These are phyloP conservation scores for Istiophorus platypterus DNA, from an alignment of 2,113 vertebrate genomes.

Conservation along the genomic window DNA sequence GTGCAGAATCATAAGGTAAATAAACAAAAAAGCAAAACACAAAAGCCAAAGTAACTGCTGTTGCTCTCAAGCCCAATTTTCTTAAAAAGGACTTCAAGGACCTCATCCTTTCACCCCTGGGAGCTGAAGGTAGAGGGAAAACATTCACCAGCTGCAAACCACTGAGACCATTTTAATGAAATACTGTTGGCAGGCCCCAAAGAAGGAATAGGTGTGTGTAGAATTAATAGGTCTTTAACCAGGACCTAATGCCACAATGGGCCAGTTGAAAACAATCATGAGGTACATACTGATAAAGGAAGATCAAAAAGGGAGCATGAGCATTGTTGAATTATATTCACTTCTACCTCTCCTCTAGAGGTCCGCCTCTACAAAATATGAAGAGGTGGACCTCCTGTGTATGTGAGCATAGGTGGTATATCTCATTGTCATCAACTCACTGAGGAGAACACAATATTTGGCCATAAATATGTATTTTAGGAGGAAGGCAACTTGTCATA, in stretches of 20 bases:
- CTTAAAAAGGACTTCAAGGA: conserved; percentile 61
- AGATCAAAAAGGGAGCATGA: conserved; percentile 22
- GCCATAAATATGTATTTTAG: conserved; percentile 21
- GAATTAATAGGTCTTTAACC: conserved; percentile 68
- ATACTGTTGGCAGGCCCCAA: conserved; percentile 54
- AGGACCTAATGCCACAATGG: conserved; percentile 36
- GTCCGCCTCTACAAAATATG: neutral
- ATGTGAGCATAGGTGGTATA: neutral
- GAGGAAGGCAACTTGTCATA: neutral
- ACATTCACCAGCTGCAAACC: conserved; percentile 47
- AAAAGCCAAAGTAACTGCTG: conserved; percentile 52
- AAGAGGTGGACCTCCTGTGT: neutral
- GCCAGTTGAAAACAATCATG: conserved; percentile 33
- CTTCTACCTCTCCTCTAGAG: neutral
- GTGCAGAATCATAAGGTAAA: conserved; percentile 33
- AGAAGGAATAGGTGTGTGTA: conserved; percentile 31
- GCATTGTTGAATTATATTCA: conserved; percentile 10
- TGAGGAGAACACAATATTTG: conserved; percentile 1
- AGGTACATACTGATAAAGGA: conserved; percentile 52
- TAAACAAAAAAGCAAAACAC: conserved; percentile 53
- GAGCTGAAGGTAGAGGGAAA: conserved; percentile 39
- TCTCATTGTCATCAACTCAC: neutral
- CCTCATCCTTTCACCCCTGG: conserved; percentile 29
- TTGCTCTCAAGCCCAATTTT: conserved; percentile 57
- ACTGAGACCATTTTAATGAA: conserved; percentile 60